phyloP scores from a whole-genome alignment of 2,113 vertebrate species.

The Cyprinus carpio region DNA sequence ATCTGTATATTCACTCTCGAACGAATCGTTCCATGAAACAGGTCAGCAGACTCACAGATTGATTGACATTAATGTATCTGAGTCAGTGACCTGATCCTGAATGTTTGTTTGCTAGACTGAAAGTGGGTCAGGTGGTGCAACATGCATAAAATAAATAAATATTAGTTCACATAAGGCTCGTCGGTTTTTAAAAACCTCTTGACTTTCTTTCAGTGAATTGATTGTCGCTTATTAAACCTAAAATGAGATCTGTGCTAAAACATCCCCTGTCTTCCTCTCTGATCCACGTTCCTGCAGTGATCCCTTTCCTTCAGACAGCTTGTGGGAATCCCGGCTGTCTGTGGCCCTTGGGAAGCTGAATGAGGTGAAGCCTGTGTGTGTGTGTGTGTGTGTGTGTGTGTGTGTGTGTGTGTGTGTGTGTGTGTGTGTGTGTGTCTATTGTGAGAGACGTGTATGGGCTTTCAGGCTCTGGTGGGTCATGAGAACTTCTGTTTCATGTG shows the following conservation, averaged over 20 bases:
- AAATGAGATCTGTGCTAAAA: background rate
- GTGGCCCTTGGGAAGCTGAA: background rate
- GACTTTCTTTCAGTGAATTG: background rate
- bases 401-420: no score
- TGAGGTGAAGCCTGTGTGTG: no score
- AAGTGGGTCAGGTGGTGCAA: conserved; percentile 62
- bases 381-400: no score
- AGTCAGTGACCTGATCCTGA: conserved; percentile 64
- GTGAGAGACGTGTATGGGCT: conserved; percentile 28
- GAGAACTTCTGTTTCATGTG: conserved; percentile 67
- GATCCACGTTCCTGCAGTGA: background rate
- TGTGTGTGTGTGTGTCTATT: conserved; percentile 30
- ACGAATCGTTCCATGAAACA: conserved; percentile 42
- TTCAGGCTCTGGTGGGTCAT: conserved; percentile 56
- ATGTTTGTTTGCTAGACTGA: conserved; percentile 42
- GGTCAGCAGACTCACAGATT: conserved; percentile 62
- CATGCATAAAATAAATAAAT: background rate
- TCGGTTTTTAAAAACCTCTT: background rate
- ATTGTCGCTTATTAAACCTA: background rate
- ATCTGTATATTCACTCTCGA: background rate
- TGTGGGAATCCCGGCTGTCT: conserved; percentile 18
- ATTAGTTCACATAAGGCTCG: background rate
- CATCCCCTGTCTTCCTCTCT: background rate
- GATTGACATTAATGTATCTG: conserved; percentile 62
- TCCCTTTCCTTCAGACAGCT: background rate